phyloP scores from a whole-genome alignment of 1,140 invertebrate species.

The Nasonia longicornis region DNA sequence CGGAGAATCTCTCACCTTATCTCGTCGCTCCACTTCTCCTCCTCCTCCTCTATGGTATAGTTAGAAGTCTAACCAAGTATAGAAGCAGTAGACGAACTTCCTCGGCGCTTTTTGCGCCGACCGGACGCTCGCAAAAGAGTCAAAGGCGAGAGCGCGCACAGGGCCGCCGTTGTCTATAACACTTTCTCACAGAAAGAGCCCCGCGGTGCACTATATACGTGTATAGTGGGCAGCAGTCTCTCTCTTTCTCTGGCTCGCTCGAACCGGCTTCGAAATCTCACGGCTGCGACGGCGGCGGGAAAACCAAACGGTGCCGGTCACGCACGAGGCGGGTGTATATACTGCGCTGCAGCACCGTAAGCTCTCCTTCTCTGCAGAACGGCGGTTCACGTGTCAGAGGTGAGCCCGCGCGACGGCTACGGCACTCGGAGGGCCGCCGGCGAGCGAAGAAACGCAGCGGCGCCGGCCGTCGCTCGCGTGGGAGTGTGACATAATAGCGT shows the following conservation, averaged over 20 bases:
- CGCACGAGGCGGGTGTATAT: constrained; percentile 40
- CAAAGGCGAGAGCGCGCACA: not conserved
- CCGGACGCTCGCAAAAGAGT: no score
- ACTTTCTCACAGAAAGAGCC: not conserved
- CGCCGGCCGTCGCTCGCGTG: constrained; percentile 58
- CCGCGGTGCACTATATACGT: not conserved
- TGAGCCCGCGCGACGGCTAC: constrained; percentile 44
- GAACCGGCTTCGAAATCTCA: no score
- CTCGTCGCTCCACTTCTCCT: not conserved
- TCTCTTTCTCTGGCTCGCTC: no score
- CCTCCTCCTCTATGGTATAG: no score
- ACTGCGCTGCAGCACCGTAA: constrained; percentile 51
- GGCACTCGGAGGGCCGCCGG: constrained; percentile 40
- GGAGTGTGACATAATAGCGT: constrained; percentile 64
- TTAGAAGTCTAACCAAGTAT: no score
- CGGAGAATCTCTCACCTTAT: constrained; percentile 5
- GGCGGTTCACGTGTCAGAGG: not conserved
- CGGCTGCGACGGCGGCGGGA: constrained; percentile 16
- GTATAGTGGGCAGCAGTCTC: not conserved
- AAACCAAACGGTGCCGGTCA: constrained; percentile 43
- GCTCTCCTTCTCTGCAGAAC: not conserved
- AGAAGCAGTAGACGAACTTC: no score
- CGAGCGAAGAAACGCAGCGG: constrained; percentile 32
- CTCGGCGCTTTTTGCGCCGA: no score
- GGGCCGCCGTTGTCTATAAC: not conserved